These are phyloP conservation scores for Nomada fucata DNA, from an alignment of 2,888 invertebrate species.

Conservation along the genomic window DNA sequence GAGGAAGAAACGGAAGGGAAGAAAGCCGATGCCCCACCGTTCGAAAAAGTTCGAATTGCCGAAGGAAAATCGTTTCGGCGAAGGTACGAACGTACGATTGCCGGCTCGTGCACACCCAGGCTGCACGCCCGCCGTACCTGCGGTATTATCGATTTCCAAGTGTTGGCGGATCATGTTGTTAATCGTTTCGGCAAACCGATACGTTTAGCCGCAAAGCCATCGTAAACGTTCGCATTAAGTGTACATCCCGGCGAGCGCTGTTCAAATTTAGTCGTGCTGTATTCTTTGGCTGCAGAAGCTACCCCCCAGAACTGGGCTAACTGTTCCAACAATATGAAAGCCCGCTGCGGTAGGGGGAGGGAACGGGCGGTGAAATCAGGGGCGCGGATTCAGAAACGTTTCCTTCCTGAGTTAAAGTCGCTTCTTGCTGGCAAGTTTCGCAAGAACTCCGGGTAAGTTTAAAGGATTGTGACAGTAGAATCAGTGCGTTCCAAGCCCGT, in stretches of 20 bases:
- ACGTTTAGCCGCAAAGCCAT: constrained; percentile 47
- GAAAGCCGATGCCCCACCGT: not conserved
- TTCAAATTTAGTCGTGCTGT: not conserved
- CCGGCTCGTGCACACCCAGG: not conserved
- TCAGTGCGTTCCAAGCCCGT: not conserved
- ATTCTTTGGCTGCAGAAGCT: not conserved
- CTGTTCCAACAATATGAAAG: too few relatives aligned
- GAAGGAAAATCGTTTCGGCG: not conserved
- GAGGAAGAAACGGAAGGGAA: not conserved
- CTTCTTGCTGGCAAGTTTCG: not conserved
- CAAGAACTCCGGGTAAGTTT: constrained; percentile 7
- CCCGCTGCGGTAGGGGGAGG: too few relatives aligned
- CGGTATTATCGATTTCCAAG: constrained; percentile 44
- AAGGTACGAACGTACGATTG: not conserved
- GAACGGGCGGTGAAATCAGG: not conserved
- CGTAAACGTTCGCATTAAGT: constrained; percentile 43
- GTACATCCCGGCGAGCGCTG: not conserved
- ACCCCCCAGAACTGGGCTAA: not conserved
- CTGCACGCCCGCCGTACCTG: not conserved
- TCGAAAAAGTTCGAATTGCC: not conserved
- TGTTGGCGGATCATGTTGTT: constrained; percentile 40
- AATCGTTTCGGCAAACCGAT: constrained; percentile 40
- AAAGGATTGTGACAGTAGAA: not conserved
- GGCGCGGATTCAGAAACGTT: constrained; percentile 5
- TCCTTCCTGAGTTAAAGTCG: constrained; percentile 6